A percentile compares a stretch with the other conserved stretches of the same genome.
Conservation (phyloP, 2,797 vertebrate species). For the Okamejei kenojei region DNA sequence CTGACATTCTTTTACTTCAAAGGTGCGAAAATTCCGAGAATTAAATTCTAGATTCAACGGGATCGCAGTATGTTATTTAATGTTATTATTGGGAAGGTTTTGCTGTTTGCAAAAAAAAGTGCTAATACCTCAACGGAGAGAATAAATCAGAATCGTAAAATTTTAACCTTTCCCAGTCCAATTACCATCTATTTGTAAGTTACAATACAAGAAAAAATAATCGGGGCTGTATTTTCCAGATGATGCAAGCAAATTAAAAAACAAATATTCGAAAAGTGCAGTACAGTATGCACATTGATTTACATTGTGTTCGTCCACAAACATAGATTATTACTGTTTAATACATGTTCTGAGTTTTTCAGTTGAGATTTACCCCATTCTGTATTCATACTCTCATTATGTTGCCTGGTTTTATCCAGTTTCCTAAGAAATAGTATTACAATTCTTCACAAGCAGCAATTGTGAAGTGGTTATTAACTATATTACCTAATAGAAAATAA, state of each 20-base stretch:
- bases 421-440: background rate
- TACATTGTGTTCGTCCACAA: background rate
- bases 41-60: background rate
- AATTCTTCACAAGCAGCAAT: constrained; percentile 11
- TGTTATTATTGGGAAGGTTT: background rate
- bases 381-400: background rate
- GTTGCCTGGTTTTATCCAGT: constrained; percentile 20
- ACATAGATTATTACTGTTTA: background rate
- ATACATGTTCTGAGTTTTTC: background rate
- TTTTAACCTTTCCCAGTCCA: background rate
- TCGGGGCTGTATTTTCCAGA: background rate
- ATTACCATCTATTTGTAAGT: background rate
- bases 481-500: constrained; percentile 24
- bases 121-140: background rate
- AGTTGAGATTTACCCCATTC: background rate
- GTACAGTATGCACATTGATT: background rate
- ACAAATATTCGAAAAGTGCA: background rate
- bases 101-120: constrained; percentile 1
- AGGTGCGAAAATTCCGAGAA: background rate
- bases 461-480: background rate
- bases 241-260: background rate
- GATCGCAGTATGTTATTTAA: background rate
- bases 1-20: background rate
- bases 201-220: background rate
- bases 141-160: background rate